phyloP scores from a whole-genome alignment of 2,888 invertebrate genomes.

The Archips crataeganus region DNA sequence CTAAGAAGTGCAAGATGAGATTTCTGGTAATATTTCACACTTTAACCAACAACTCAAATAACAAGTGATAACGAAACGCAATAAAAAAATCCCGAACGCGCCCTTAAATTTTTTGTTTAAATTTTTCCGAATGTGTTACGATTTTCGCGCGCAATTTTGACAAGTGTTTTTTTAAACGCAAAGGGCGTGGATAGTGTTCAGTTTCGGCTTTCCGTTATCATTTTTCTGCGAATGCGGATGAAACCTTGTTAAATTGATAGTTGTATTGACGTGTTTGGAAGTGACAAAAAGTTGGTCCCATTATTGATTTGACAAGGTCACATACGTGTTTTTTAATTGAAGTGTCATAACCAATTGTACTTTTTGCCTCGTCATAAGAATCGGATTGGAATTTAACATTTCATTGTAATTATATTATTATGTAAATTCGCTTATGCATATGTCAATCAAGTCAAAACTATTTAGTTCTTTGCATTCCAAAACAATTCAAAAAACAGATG shows the following conservation, averaged over 20 bases:
- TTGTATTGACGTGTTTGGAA: constrained; percentile 6
- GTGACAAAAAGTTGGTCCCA: constrained; percentile 16
- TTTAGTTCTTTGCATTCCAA: not conserved
- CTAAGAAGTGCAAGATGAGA: constrained; percentile 84
- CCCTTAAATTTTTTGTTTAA: not conserved
- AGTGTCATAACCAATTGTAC: constrained; percentile 11
- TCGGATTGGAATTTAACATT: not conserved
- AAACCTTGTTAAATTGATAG: constrained; percentile 40
- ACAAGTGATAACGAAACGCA: constrained; percentile 45
- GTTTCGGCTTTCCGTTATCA: constrained; percentile 40
- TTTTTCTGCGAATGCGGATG: constrained; percentile 27
- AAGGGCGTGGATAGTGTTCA: constrained; percentile 17
- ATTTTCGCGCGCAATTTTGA: constrained; percentile 35
- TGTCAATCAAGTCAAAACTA: constrained; percentile 21
- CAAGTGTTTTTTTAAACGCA: constrained; percentile 26
- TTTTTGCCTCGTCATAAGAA: constrained; percentile 22
- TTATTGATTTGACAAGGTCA: constrained; percentile 39
- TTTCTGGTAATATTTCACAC: constrained; percentile 73
- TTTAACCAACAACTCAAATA: constrained; percentile 44
- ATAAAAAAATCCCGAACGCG: constrained; percentile 28
- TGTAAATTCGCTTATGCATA: constrained; percentile 24
- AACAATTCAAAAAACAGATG: not conserved
- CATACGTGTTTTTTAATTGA: constrained; percentile 30
- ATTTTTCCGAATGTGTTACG: constrained; percentile 11
- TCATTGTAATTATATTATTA: not conserved